Evolutionary conservation across 2,888 invertebrate species (phyloP).

Genomic region (Allacma fusca): DNA sequence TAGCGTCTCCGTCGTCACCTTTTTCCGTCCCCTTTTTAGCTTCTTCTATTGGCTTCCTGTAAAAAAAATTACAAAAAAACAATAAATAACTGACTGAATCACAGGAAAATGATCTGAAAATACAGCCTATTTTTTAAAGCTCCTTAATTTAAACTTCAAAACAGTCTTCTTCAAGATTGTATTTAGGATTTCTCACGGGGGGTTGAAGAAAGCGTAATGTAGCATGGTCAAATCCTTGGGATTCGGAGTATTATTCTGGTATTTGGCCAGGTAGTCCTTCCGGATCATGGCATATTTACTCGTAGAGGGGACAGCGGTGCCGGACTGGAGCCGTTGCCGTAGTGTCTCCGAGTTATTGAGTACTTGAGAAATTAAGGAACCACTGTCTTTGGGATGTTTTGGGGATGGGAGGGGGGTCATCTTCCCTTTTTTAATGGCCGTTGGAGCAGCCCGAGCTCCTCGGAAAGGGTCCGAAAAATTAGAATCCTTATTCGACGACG

Average conservation of each 20-base stretch:
- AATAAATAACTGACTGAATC: slow-evolving; percentile 4
- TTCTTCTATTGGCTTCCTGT: slow-evolving; percentile 28
- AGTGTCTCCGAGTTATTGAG: slow-evolving; percentile 42
- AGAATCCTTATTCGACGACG: no score
- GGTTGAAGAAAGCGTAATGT: slow-evolving; percentile 60
- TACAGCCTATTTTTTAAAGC: no score
- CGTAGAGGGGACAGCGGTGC: slow-evolving; percentile 39
- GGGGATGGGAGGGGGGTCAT: no score
- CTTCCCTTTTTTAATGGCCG: no score
- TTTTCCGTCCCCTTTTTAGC: background rate
- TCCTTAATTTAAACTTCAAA: no score
- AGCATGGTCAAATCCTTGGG: slow-evolving; percentile 75
- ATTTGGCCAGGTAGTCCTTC: slow-evolving; percentile 57
- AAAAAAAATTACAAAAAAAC: background rate
- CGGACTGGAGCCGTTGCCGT: slow-evolving; percentile 48
- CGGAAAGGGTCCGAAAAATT: no score
- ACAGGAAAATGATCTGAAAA: background rate
- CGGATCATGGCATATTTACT: slow-evolving; percentile 50
- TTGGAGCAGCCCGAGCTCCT: no score
- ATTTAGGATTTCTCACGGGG: slow-evolving; percentile 55
- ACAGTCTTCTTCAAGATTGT: no score
- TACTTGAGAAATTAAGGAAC: slow-evolving; percentile 9
- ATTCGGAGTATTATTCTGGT: slow-evolving; percentile 62
- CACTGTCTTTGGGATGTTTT: no score
- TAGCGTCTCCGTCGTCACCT: background rate